Evolutionary conservation across 30 jellyfish, hydroid and myxozoan genomes (phyloP), one percentile per base, ranked within the genome.

Genomic region (Rhopilema esculentum): DNA sequence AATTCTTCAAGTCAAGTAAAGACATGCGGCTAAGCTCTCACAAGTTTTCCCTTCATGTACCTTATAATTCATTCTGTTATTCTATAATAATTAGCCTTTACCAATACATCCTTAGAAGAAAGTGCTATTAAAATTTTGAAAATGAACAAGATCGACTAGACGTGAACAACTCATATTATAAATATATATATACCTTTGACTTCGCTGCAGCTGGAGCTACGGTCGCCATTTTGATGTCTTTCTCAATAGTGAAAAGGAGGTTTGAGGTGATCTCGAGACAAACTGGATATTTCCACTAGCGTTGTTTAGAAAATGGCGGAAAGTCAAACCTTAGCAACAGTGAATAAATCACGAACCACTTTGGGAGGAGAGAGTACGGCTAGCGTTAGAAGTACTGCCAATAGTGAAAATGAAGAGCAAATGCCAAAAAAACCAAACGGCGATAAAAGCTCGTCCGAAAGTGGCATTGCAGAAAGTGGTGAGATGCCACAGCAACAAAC

Each of bases 241-340:
- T 6, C 6, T 40, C 9, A 40, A 2, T 2, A 40, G 57, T 40
- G 12, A 40, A 12, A 12, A 40, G 57, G 12, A 12, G 57, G 9
- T 40, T 12, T 6, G 12, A 40, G 12, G 57, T 2, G 12, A 40
- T 12, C 6, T 40, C 57, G 57, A 40, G 12, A 40, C 57, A 12
- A 40, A 12, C 12, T 40, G 6, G 57, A 12, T 40, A 2, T 40
- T 40, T 40, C 57, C 6, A 12, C 6, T 40, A 40, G 57, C 57
- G 57, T 40, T 40, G 57, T 40, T 40, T 40, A 40, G 57, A 81
- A 81, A 66, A 81, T 81, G 91, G 91, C 91, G 82, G 91, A 81
- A 27, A 22, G 69, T 33, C 19, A 68, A 32, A 40, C 27, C 91
- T 8, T 81, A 48, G 91, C 91, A 81, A 81, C 91, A 66, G 64